Percentiles rank a stretch among this genome's conserved stretches.
These are phyloP conservation scores for Hydrolagus affinis DNA, from an alignment of 2,113 vertebrate genomes.

Conservation along the genomic window DNA sequence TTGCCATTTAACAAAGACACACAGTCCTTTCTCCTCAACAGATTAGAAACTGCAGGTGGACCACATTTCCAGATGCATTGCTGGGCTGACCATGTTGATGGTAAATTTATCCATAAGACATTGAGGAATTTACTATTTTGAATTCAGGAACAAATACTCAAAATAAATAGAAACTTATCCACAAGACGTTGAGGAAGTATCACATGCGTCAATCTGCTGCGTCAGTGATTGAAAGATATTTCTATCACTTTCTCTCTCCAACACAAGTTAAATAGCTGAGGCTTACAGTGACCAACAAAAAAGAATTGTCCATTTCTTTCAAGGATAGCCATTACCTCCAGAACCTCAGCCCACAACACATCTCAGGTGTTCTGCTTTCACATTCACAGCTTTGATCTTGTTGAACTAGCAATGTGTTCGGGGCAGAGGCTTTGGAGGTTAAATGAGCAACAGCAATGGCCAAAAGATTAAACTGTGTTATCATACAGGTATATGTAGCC, in stretches of 20 bases:
- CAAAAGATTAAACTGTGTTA: neutral
- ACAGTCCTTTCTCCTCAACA: constrained; percentile 2
- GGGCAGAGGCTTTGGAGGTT: neutral
- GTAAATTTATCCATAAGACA: neutral
- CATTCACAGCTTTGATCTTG: too few relatives aligned
- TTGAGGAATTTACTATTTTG: too few relatives aligned
- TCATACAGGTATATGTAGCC: neutral
- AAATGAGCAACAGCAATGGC: neutral
- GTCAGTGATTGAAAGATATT: neutral
- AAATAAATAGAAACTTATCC: neutral
- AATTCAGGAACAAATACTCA: too few relatives aligned
- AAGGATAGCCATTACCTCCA: neutral
- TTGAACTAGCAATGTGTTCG: neutral
- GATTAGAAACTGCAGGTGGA: neutral
- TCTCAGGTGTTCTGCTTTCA: neutral
- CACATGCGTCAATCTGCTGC: neutral
- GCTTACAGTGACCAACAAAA: neutral
- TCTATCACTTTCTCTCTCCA: neutral
- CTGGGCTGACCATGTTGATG: neutral
- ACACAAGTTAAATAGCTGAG: neutral
- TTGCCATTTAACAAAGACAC: neutral
- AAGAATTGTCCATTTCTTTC: neutral
- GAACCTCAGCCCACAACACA: neutral
- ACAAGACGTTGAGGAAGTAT: neutral
- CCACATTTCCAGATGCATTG: neutral